Conservation (phyloP, 2,797 vertebrate genomes). For the Lacerta viridis region DNA sequence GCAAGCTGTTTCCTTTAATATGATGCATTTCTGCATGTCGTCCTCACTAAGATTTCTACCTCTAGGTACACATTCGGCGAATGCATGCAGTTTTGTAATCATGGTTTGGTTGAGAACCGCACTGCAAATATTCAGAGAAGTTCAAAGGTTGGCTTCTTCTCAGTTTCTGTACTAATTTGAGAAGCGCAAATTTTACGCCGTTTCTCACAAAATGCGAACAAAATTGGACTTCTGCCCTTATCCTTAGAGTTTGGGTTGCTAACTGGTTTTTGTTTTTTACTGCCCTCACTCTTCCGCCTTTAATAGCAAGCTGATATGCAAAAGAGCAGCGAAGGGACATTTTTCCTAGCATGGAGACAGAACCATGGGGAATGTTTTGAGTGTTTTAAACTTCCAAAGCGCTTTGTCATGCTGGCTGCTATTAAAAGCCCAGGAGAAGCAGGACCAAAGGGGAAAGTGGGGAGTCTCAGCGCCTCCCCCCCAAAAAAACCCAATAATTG, state of each 20-base stretch:
- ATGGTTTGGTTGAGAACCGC: too few relatives aligned
- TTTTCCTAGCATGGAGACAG: neutral
- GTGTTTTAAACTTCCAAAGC: too few relatives aligned
- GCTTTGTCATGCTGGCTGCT: neutral
- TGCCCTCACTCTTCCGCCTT: neutral
- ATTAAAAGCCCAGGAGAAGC: neutral
- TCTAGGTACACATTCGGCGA: too few relatives aligned
- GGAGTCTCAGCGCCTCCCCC: neutral
- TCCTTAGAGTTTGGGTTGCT: neutral
- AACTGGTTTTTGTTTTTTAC: neutral
- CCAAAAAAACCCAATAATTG: neutral
- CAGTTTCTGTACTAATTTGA: too few relatives aligned
- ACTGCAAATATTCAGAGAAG: too few relatives aligned
- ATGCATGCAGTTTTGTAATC: too few relatives aligned
- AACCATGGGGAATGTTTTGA: neutral
- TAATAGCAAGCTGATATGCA: neutral
- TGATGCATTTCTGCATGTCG: too few relatives aligned
- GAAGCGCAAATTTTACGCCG: too few relatives aligned
- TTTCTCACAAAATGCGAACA: neutral
- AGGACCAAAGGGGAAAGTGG: neutral
- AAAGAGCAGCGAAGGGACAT: neutral
- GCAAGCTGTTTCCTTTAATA: too few relatives aligned
- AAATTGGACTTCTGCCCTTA: neutral
- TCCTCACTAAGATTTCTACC: too few relatives aligned
- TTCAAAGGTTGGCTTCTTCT: too few relatives aligned